Evolutionary conservation across 2,797 vertebrate genomes (phyloP), one percentile per base, ranked within the genome.

Genomic region (Agapornis canus): DNA sequence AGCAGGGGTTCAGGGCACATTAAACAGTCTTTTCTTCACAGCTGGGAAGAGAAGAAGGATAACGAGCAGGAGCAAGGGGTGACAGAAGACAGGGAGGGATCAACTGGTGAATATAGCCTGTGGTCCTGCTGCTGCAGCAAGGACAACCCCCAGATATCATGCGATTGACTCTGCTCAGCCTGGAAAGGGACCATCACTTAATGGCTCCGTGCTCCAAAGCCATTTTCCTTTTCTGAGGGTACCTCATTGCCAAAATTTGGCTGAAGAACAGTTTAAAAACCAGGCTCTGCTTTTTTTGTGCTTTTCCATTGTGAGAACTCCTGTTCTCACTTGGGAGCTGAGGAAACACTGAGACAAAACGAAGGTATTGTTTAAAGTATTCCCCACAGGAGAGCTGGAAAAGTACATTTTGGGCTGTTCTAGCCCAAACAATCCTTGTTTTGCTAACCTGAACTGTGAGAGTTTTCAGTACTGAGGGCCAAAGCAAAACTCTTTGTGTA

Each of bases 301-400:
- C 22, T 80, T 77, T 90, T 71, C 17, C 23, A 43, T 75, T 0
- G 1, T 22, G 14, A 90, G 61, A 78, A 69, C 35, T 66, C 29
- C 27, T 56, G 32, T 73, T 69, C 64, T 82, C 37, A 35, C n/a
- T 80, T 77, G 64, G 48, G 71, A 93, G 40, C 27, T 68, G 57
- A 64, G 71, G 56, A 94, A 88, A 71, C 57, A 42, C 70, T 0
- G 18, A 94, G 52, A 72, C 42, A 94, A 95, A 94, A 94, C n/a
- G 69, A 90, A 92, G 42, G 20, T 8, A 9, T 56, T 61, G 20
- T 75, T 91, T 65, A 59, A 94, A 83, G 10, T 61, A 54, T 54
- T 61, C 12, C 75, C 65, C 14, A 22, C 19, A 42, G 42, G 5
- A 66, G 72, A 81, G 23, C 19, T 75, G 49, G 27, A 78, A 65